A percentile compares a stretch with the other conserved stretches of the same genome.
These are phyloP conservation scores for Herminia tarsipennalis DNA, from an alignment of 2,888 invertebrate genomes.

Conservation along the genomic window DNA sequence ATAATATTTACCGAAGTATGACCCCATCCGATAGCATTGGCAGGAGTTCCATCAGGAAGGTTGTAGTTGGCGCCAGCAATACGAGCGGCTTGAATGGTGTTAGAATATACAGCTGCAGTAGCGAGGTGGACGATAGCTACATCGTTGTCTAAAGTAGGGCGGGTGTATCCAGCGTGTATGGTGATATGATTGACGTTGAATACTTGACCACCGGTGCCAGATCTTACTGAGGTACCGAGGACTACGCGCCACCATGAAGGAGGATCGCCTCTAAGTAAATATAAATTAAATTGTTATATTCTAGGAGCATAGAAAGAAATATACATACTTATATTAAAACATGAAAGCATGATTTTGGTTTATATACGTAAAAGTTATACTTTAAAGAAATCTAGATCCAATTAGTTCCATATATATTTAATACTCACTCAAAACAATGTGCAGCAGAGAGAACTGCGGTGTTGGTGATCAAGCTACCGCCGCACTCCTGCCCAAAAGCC, in stretches of 20 bases:
- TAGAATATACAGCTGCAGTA: conserved; percentile 32
- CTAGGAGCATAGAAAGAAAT: too few relatives aligned
- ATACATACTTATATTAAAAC: too few relatives aligned
- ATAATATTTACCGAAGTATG: conserved; percentile 43
- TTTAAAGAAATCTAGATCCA: too few relatives aligned
- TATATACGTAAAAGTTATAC: too few relatives aligned
- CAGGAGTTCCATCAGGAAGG: conserved; percentile 36
- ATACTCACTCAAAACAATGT: conserved; percentile 62
- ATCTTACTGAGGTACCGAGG: conserved; percentile 46
- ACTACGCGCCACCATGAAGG: conserved; percentile 50
- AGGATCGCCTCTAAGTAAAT: conserved; percentile 49
- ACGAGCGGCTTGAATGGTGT: conserved; percentile 37
- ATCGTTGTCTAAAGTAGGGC: conserved; percentile 44
- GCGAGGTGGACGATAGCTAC: conserved; percentile 52
- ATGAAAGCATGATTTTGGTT: too few relatives aligned
- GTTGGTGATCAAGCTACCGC: conserved; percentile 57
- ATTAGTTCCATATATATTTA: too few relatives aligned
- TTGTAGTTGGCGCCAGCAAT: conserved; percentile 47
- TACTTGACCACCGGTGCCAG: conserved; percentile 45
- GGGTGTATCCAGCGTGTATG: conserved; percentile 48
- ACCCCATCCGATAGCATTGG: conserved; percentile 61
- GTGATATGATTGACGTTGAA: conserved; percentile 37
- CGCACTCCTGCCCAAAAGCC: conserved; percentile 39
- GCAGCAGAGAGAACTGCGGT: conserved; percentile 59
- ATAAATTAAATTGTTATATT: too few relatives aligned